These are phyloP conservation scores for Microtus montanus DNA, from an alignment of 2,113 vertebrate genomes.

Conservation along the genomic window DNA sequence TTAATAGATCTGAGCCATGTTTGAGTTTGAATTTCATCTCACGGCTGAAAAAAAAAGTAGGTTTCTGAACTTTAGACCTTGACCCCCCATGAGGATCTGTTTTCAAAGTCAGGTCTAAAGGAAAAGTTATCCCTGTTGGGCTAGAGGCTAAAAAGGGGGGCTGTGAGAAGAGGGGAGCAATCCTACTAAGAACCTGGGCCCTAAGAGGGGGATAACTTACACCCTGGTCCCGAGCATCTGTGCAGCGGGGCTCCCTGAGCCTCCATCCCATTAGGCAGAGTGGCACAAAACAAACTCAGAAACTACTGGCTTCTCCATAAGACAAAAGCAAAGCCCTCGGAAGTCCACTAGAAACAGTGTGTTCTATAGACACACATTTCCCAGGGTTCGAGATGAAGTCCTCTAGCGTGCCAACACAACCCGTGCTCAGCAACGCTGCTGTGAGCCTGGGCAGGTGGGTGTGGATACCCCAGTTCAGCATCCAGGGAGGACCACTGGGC, in stretches of 20 bases:
- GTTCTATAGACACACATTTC: neutral
- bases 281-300: neutral
- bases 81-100: neutral
- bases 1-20: slow-evolving; percentile 15
- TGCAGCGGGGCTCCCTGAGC: neutral
- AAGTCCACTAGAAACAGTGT: neutral
- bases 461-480: neutral
- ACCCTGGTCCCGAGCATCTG: neutral
- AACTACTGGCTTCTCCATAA: neutral
- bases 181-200: neutral
- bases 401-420: neutral
- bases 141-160: neutral
- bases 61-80: neutral
- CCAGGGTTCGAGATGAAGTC: neutral
- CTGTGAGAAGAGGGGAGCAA: neutral
- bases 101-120: slow-evolving; percentile 8
- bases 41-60: neutral
- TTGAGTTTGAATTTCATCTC: neutral
- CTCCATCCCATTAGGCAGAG: neutral
- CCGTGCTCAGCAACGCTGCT: neutral
- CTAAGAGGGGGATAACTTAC: neutral
- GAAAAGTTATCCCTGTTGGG: neutral
- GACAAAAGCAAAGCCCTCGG: neutral
- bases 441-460: neutral
- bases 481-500: neutral